Conservation (phyloP, 2,113 vertebrate species). For the Phaetusa simplex region DNA sequence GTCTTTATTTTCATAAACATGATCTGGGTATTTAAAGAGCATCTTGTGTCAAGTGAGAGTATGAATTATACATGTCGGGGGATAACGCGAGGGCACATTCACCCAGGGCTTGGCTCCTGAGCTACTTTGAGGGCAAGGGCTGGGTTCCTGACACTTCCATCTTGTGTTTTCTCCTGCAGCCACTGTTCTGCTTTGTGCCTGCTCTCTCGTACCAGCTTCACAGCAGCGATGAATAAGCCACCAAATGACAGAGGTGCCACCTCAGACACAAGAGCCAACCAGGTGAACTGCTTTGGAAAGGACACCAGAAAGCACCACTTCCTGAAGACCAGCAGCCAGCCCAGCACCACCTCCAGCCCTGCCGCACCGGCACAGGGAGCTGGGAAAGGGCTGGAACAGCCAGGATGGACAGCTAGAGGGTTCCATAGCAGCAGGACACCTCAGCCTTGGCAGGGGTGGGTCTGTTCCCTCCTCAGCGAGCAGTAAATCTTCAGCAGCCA, state of each 20-base stretch:
- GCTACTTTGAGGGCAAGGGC: not conserved
- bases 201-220: not conserved
- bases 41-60: not conserved
- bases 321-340: not conserved
- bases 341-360: not conserved
- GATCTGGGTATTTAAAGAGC: not conserved
- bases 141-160: not conserved
- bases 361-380: no score
- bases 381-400: not conserved
- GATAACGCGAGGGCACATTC: not conserved
- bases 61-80: not conserved
- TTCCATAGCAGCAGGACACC: not conserved
- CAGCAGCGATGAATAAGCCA: not conserved
- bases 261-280: not conserved
- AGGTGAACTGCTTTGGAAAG: not conserved
- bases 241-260: accelerated
- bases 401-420: not conserved
- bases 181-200: not conserved
- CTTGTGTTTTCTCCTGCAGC: accelerated
- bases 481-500: not conserved
- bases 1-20: not conserved
- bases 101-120: accelerated
- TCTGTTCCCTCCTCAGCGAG: not conserved
- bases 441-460: not conserved
- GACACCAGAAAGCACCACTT: not conserved